A percentile compares a stretch with the other conserved stretches of the same genome.
phyloP scores from a whole-genome alignment of 2,888 invertebrate species.

The Volucella inflata region DNA sequence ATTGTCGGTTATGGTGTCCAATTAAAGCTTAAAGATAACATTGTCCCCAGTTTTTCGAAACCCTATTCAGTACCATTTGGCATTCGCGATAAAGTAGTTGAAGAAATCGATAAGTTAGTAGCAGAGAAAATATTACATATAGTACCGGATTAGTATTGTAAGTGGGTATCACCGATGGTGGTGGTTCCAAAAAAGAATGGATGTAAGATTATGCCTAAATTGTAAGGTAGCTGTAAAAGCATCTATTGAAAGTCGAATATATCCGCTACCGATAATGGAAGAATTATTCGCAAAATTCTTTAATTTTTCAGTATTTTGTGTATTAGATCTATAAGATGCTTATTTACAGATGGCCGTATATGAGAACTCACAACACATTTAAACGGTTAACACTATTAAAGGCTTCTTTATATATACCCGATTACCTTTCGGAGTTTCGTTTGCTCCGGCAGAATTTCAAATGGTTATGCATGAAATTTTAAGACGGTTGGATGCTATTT shows the following conservation, averaged over 20 bases:
- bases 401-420: constrained; percentile 22
- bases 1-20: constrained; percentile 12
- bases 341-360: no score
- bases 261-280: no score
- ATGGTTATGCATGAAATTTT: constrained; percentile 50
- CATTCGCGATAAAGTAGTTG: constrained; percentile 48
- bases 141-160: no score
- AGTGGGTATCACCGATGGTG: constrained; percentile 15
- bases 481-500: constrained; percentile 42
- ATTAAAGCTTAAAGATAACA: constrained; percentile 35
- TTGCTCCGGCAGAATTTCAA: constrained; percentile 48
- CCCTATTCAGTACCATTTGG: constrained; percentile 50
- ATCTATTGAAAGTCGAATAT: no score
- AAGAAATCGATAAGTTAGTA: constrained; percentile 31
- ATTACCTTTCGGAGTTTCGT: constrained; percentile 50
- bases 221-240: no score
- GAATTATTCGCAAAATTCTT: no score
- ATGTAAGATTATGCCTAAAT: no score
- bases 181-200: constrained; percentile 26
- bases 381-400: no score
- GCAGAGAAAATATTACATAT: constrained; percentile 30
- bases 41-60: constrained; percentile 55
- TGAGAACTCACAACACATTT: no score
- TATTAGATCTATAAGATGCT: no score
- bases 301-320: no score